Conservation (phyloP, 1,140 invertebrate species). For the Drosophila repleta region DNA sequence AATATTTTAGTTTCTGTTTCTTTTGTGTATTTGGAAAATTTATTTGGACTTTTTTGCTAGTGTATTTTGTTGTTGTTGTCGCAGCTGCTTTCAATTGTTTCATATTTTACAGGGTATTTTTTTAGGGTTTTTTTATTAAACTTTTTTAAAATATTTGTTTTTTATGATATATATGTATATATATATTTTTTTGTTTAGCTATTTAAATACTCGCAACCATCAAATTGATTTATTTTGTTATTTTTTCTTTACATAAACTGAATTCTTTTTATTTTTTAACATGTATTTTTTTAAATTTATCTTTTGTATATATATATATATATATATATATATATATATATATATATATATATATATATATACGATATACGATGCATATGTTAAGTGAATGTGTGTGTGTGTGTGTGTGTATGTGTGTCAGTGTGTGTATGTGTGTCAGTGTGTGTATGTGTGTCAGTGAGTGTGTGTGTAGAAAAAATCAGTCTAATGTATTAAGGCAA, state of each 20-base stretch:
- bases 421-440: slow-evolving; percentile 57
- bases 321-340: slow-evolving; percentile 6
- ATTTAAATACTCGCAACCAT: slow-evolving; percentile 51
- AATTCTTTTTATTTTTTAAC: slow-evolving; percentile 21
- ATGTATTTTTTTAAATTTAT: background rate
- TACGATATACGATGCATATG: slow-evolving; percentile 15
- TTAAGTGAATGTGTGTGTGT: slow-evolving; percentile 19
- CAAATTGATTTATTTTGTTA: background rate
- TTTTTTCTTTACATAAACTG: slow-evolving; percentile 34
- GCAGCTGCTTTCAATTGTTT: slow-evolving; percentile 14
- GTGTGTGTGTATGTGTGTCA: slow-evolving; percentile 15
- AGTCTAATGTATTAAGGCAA: slow-evolving; percentile 84
- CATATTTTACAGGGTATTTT: slow-evolving; percentile 37
- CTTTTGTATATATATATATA: background rate
- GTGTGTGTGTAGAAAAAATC: slow-evolving; percentile 79
- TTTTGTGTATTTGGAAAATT: slow-evolving; percentile 45
- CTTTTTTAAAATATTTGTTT: no score
- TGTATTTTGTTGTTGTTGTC: slow-evolving; percentile 11
- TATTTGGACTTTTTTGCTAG: slow-evolving; percentile 50
- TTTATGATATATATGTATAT: slow-evolving; percentile 10
- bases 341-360: slow-evolving; percentile 15
- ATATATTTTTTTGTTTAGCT: slow-evolving; percentile 41
- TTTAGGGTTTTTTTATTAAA: slow-evolving; percentile 13
- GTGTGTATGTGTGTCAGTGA: slow-evolving; percentile 26
- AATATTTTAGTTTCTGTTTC: slow-evolving; percentile 26